Base-by-base conservation (phyloP, 2,888 invertebrate genomes). In the Caenorhabditis wallacei region DNA sequence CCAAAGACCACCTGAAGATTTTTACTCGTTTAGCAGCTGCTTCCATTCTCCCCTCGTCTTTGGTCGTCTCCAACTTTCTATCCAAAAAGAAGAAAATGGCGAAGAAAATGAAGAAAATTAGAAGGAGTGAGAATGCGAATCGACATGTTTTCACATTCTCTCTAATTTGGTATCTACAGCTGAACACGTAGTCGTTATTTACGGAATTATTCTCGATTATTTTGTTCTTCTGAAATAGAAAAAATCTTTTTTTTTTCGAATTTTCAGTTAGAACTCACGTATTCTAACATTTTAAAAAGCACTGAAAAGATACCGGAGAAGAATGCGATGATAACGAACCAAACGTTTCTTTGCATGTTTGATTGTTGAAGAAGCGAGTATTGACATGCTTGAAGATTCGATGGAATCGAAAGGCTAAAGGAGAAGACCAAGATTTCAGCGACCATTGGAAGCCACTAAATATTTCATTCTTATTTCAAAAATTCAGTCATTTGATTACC, bases 111-210 rank as follows among this genome's bases (percentile, higher is more conserved):
- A 74, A 74, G 20, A 74, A 82, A 16, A 82, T 64, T 22, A 72
- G 43, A 2, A 75, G 70, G 0, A 82, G 48, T 1, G 54, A 61
- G 69, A 68, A 71, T 1, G 70, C 78, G 53, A 85, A 76, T 4
- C 75, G 68, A 24, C 85, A 84, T 11, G 85, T 85, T 13, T 53
- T 22, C 5, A 82, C 46, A 54, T 85, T 85, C 61, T 85, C 85
- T n/a, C 82, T 70, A 54, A 85, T 78, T 56, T 85, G 85, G 26
- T 76, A 85, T 8, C 85, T 80, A 5, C 59, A 54, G 13, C 61
- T 54, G 63, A 78, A 69, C 1, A 63, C 69, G 37, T 78, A 78
- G 30, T 78, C 78, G 11, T 54, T 63, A 24, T 63, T 40, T 11
- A 85, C 79, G n/a, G 66, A 80, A 18, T 85, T 71, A 11, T 26